Conservation (phyloP, 2,888 invertebrate species). For the Acrobasis suavella region DNA sequence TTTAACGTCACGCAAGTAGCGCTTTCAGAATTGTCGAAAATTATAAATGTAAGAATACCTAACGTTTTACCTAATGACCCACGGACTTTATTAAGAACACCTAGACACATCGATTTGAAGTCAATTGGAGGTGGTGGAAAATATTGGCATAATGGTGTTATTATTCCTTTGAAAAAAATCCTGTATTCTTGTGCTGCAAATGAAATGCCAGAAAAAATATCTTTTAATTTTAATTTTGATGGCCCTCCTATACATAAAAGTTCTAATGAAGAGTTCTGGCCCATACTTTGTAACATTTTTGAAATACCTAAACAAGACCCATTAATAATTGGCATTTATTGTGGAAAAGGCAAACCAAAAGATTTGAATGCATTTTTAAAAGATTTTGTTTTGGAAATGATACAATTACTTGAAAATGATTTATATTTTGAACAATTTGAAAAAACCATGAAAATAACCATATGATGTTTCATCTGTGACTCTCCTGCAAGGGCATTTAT, state of each 20-base stretch:
- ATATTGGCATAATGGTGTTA: slow-evolving; percentile 9
- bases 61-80: not conserved
- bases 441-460: not conserved
- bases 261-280: not conserved
- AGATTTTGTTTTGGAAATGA: not conserved
- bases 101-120: not conserved
- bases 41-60: not conserved
- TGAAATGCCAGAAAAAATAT: not conserved
- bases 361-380: not conserved
- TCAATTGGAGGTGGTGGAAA: not conserved
- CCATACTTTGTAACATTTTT: slow-evolving; percentile 4
- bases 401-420: not conserved
- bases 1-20: not conserved
- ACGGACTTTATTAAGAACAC: not conserved
- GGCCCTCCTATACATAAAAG: not conserved
- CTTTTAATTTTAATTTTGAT: not conserved
- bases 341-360: not conserved
- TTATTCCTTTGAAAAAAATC: not conserved
- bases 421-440: not conserved
- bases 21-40: not conserved
- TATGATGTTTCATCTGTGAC: slow-evolving; percentile 27
- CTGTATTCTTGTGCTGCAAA: not conserved
- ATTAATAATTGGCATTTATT: not conserved
- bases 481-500: slow-evolving; percentile 22
- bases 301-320: not conserved